Evolutionary conservation across 2,113 vertebrate species (phyloP), one percentile per base, ranked within the genome.

Genomic region (Mus musculus): DNA sequence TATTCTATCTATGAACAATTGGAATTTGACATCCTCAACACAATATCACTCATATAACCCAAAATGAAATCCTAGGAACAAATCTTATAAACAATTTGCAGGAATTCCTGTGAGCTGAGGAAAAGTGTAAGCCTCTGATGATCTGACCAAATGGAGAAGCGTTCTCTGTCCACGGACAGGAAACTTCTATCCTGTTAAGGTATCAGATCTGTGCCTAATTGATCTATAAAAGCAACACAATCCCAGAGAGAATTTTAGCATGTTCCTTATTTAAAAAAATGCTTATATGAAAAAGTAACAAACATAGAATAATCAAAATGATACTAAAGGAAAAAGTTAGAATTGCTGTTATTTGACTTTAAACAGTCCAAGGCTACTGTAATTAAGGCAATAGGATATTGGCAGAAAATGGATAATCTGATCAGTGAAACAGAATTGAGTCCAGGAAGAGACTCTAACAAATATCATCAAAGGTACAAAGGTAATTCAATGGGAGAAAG

Each of bases 211-310:
- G 52, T 4, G 42, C 36, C 77, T 19, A 69, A 19, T 33, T 28
- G 36, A 75, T 63, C 65, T 91, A 81, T 81, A 56, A 73, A 85
- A 69, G 3, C 49, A 91, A 89, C 13, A 59, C 1, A 54, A 49
- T 61, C 28, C n/a, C 42, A 33, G 42, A 80, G 3, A 69, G 72
- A 75, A 93, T 89, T 20, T n/a, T 39, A 89, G 42, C n/a, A 54
- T 75, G 36, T 91, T 54, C 39, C 71, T 80, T 81, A 9, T 61
- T 49, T 49, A 22, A 46, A n/a, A 22, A 78, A 69, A 49, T 39
- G 36, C 89, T 95, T 91, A 24, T 80, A 42, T 63, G 56, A n/a
- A 84, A 61, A 84, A 84, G n/a, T 28, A 84, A 61, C 59, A 82
- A 22, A 82, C 36, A 3, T 5, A 26, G 54, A 82, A 84, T 61